Conservation (phyloP, 1,140 invertebrate species). For the Bathynomus jamesi region DNA sequence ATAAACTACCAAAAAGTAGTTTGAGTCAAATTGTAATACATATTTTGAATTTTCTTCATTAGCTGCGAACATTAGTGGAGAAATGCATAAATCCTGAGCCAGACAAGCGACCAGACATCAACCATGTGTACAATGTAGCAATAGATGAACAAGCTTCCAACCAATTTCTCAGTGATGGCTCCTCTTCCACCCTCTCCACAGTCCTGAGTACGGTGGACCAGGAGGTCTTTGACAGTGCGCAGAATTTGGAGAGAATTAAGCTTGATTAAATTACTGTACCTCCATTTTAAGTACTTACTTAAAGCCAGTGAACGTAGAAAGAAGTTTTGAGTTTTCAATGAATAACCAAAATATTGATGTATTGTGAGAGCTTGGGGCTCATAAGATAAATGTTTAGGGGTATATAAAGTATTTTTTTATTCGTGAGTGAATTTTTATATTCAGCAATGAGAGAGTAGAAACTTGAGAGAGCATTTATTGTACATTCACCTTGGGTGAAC, state of each 20-base stretch:
- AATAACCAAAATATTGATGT: too few species aligned
- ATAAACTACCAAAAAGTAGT: background rate
- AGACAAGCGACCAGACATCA: conserved; percentile 51
- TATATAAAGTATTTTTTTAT: too few species aligned
- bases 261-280: too few species aligned
- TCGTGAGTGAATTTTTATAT: too few species aligned
- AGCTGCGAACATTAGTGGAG: conserved; percentile 52
- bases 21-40: conserved; percentile 5
- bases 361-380: too few species aligned
- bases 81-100: conserved; percentile 55
- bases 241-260: background rate
- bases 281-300: too few species aligned
- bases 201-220: background rate
- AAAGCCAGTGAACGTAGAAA: too few species aligned
- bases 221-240: background rate
- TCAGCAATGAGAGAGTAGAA: too few species aligned
- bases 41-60: conserved; percentile 25
- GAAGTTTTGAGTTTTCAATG: too few species aligned
- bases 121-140: conserved; percentile 43
- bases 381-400: too few species aligned
- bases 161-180: background rate
- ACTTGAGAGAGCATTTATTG: too few species aligned
- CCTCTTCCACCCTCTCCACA: background rate
- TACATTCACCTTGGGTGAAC: too few species aligned
- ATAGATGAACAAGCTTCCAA: background rate